Base-by-base conservation (phyloP, 1,140 invertebrate genomes). In the Limonius californicus region DNA sequence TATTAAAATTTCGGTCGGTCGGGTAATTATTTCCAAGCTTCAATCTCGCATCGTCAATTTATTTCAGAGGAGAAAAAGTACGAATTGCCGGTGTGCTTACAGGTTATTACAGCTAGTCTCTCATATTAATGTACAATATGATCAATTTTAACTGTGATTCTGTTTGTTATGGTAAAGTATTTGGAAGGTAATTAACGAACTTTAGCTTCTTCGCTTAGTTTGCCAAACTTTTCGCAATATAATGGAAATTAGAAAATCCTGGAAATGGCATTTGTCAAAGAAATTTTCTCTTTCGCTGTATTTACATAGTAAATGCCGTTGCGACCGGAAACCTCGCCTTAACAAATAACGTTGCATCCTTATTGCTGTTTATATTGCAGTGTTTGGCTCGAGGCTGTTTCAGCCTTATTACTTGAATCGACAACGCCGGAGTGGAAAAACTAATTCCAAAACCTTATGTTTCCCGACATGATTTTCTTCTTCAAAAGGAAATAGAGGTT, bases 291-390 rank as follows among this genome's bases (percentile, higher is more conserved):
- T n/a, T 45, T 45, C 42, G 3, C n/a, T 15, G 42, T 45, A 45
- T 45, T 45, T 45, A 45, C 42, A 45, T 45, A 45, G 42, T 45
- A 45, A 45, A 45, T 45, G 42, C 16, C 12, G 42, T 45, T 45
- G 4, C 42, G 42, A 12, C 42, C 42, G 14, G 16, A 45, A 45
- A 45, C 42, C 16, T 18, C 42, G 42, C 16, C 59, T 57, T 32
- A 47, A 42, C 35, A 62, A 62, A 62, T 62, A 57, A 57, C 39
- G 43, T 55, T 45, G 54, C 35, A 62, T 56, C 54, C 60, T 62
- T 62, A 62, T 62, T 62, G 54, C 60, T 62, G 60, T 62, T 62
- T 62, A 57, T 62, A 56, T 62, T 62, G 60, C 53, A 56, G 43
- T 21, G 23, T 57, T 57, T 42, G 32, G 14, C 60, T 50, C 14